These are phyloP conservation scores for Enteromius radiatus DNA, from an alignment of 2,797 vertebrate species.

Conservation along the genomic window DNA sequence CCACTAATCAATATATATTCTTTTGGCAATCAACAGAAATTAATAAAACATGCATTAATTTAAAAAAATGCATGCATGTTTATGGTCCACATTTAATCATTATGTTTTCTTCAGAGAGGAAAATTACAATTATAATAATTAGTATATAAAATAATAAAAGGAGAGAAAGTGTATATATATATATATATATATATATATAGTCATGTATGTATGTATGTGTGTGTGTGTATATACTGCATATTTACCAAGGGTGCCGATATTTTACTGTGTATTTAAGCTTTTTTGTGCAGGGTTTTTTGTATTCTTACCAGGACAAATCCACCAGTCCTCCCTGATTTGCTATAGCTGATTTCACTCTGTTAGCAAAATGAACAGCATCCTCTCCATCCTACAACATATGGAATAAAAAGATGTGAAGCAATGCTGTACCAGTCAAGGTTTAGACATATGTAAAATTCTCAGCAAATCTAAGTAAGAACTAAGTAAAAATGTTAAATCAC, in stretches of 20 bases:
- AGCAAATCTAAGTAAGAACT: neutral
- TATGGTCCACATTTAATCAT: neutral
- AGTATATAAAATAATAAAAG: too few species aligned
- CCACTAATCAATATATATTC: neutral
- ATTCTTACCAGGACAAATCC: slow-evolving; percentile 89
- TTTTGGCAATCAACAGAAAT: neutral
- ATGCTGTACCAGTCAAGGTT: neutral
- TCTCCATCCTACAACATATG: slow-evolving; percentile 82
- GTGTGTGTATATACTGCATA: neutral
- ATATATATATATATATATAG: neutral
- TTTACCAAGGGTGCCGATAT: too few species aligned
- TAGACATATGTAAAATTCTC: neutral
- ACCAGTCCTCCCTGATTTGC: slow-evolving; percentile 89
- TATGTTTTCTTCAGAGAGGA: neutral
- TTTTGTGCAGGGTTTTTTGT: neutral
- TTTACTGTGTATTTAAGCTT: too few species aligned
- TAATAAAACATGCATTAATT: neutral
- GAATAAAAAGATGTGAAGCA: neutral
- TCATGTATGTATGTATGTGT: too few species aligned
- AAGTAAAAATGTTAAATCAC: too few species aligned
- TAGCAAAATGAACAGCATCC: slow-evolving; percentile 91
- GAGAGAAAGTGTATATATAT: too few species aligned
- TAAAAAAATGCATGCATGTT: neutral
- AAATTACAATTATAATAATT: neutral
- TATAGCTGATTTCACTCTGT: slow-evolving; percentile 92